Conservation (phyloP, 2,888 invertebrate species). For the Erebia epiphron region DNA sequence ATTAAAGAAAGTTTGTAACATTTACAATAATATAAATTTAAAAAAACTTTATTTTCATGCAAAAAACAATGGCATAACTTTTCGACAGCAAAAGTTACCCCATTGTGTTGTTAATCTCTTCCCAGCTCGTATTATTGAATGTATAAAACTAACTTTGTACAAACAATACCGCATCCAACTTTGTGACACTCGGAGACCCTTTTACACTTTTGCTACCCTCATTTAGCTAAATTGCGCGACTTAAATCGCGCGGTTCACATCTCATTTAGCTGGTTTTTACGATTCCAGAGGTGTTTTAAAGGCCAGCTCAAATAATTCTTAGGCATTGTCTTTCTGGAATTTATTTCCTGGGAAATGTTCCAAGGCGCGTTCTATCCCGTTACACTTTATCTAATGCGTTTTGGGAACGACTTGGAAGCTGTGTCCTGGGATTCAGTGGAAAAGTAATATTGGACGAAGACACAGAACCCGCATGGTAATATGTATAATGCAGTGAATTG, state of each 20-base stretch:
- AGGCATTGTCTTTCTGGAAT: slow-evolving; percentile 30
- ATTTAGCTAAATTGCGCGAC: slow-evolving; percentile 65
- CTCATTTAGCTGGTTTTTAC: slow-evolving; percentile 69
- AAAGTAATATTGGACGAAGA: background rate
- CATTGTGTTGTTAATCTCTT: slow-evolving; percentile 20
- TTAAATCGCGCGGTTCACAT: slow-evolving; percentile 69
- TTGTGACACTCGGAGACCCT: slow-evolving; percentile 43
- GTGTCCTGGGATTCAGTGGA: background rate
- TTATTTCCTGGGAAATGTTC: slow-evolving; percentile 27
- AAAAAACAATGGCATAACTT: slow-evolving; percentile 15
- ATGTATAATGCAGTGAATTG: too few species aligned
- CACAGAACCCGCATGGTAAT: too few species aligned
- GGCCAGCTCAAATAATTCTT: slow-evolving; percentile 29
- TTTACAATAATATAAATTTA: slow-evolving; percentile 6
- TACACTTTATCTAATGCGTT: slow-evolving; percentile 1
- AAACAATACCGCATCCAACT: slow-evolving; percentile 31
- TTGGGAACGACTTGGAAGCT: background rate
- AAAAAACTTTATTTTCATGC: background rate
- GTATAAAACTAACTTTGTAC: slow-evolving; percentile 30
- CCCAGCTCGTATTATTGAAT: slow-evolving; percentile 21
- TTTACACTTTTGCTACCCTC: slow-evolving; percentile 48
- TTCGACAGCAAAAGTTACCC: slow-evolving; percentile 5
- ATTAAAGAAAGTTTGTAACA: background rate
- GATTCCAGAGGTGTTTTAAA: slow-evolving; percentile 48
- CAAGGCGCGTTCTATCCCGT: slow-evolving; percentile 11